Percentiles rank a stretch among this genome's conserved stretches.
These are phyloP conservation scores for Argyresthia goedartella DNA, from an alignment of 2,888 invertebrate genomes.

Conservation along the genomic window DNA sequence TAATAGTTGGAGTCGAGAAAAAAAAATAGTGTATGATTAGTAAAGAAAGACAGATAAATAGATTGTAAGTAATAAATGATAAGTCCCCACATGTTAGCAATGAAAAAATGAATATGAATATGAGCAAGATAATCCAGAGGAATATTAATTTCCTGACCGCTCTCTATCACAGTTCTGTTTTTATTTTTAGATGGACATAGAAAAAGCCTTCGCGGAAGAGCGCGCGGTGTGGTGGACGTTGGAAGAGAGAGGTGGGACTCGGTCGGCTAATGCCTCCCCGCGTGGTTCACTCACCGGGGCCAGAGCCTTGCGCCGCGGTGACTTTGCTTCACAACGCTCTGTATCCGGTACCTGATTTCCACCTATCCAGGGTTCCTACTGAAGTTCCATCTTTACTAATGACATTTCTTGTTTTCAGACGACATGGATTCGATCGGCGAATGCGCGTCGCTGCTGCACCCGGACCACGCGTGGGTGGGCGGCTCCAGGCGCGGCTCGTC, in stretches of 20 bases:
- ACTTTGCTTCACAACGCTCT: slow-evolving; percentile 82
- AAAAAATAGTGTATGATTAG: no score
- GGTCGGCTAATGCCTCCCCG: slow-evolving; percentile 83
- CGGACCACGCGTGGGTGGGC: slow-evolving; percentile 86
- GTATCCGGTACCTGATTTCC: slow-evolving; percentile 66
- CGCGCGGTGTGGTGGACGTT: slow-evolving; percentile 92
- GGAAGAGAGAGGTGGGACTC: slow-evolving; percentile 83
- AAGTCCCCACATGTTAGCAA: no score
- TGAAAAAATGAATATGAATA: no score
- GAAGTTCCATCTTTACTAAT: neutral
- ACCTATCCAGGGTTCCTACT: neutral
- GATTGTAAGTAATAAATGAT: no score
- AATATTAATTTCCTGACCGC: no score
- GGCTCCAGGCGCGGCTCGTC: slow-evolving; percentile 89
- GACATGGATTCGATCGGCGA: slow-evolving; percentile 83
- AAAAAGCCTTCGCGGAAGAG: slow-evolving; percentile 88
- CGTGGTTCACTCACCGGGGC: slow-evolving; percentile 82
- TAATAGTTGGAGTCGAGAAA: no score
- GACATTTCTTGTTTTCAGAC: slow-evolving; percentile 38
- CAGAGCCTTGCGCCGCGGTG: slow-evolving; percentile 75
- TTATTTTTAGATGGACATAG: slow-evolving; percentile 73
- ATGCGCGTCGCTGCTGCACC: slow-evolving; percentile 83
- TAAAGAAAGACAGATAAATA: no score
- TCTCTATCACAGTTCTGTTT: neutral
- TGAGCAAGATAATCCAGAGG: no score